Base-by-base conservation (phyloP, 1,140 invertebrate genomes). In the Nomia melanderi region DNA sequence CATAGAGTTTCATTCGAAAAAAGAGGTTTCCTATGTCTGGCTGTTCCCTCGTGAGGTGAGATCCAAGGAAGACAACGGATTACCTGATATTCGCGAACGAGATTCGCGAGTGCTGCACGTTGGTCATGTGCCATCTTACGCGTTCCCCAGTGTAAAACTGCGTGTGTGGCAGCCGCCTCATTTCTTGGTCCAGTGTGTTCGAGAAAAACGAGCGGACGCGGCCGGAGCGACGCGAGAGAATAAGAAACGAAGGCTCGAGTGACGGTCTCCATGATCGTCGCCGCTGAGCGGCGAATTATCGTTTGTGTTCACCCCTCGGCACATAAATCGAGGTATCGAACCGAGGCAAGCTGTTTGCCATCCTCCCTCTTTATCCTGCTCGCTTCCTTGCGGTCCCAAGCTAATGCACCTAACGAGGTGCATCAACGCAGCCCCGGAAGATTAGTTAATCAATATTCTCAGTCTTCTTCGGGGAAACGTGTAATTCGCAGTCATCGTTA, bases 51-150 rank as follows among this genome's bases (percentile, higher is more conserved):
- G n/a, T n/a, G n/a, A n/a, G n/a, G n/a, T n/a, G n/a, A n/a, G n/a
- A n/a, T n/a, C n/a, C n/a, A 23, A 14, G 23, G 7, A 4, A 69
- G 11, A 6, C 41, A 3, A 25, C 59, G 50, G 25, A 65, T 83
- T 92, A 92, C 91, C 91, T 92, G 72, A 91, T 87, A 12, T 81
- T 84, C 41, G 91, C 91, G 80, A 82, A 89, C 85, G 85, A 87
- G 59, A 92, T 89, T 62, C 88, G 90, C 33, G 84, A 85, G 11
- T 87, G 89, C 50, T 86, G 90, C 11, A 92, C 89, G 69, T 92
- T 92, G 65, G 86, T 90, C 91, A 92, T 92, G 71, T 92, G 91
- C 91, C 91, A 92, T 83, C 88, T 88, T 56, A 91, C 74, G 17
- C 88, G 89, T 25, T 90, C 82, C 57, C 65, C 90, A 12, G 89